phyloP scores from a whole-genome alignment of 2,113 vertebrate genomes.

The Archilochus colubris region DNA sequence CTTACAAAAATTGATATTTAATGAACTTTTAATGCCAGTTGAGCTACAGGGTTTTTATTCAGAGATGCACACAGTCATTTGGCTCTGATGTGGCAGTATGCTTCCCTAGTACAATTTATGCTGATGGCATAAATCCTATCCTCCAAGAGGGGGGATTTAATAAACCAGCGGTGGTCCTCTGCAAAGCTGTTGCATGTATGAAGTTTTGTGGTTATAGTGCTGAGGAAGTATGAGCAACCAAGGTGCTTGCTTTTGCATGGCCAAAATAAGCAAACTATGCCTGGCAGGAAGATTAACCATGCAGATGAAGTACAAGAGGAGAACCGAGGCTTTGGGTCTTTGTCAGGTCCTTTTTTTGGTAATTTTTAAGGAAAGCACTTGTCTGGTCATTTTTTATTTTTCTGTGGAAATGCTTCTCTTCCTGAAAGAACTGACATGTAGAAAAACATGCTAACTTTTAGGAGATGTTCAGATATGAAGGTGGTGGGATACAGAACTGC shows the following conservation, averaged over 20 bases:
- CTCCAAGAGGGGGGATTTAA: neutral
- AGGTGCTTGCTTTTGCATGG: neutral
- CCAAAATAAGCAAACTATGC: neutral
- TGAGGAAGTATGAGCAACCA: neutral
- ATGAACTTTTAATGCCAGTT: neutral
- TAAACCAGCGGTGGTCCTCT: neutral
- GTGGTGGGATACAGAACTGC: neutral
- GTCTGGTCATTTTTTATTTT: neutral
- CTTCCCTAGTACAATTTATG: neutral
- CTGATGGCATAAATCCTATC: neutral
- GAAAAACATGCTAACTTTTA: neutral
- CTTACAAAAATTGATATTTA: neutral
- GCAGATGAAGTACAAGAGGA: neutral
- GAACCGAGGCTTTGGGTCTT: neutral
- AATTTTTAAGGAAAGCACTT: neutral
- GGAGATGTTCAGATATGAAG: neutral
- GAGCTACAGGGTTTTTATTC: neutral
- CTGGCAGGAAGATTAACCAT: neutral
- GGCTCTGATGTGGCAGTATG: neutral
- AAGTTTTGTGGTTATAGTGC: neutral
- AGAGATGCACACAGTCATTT: rapidly evolving
- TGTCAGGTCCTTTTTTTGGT: neutral
- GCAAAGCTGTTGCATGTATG: neutral
- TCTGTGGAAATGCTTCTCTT: neutral
- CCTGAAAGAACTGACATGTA: neutral